Base-by-base conservation (phyloP, 2,797 vertebrate genomes). In the Hyperoplus immaculatus region DNA sequence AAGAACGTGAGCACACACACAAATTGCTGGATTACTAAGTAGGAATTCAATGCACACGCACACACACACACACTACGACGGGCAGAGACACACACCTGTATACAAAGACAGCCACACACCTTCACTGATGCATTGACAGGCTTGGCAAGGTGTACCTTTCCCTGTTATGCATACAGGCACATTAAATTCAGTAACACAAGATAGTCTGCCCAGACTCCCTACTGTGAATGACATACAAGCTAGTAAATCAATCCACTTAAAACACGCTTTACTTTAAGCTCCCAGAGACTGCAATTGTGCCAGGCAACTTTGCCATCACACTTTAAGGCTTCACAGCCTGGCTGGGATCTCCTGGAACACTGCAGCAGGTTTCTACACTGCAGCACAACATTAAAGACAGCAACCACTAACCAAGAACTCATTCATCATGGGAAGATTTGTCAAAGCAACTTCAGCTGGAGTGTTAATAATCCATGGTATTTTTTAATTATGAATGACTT, bases 241-340 rank as follows among this genome's bases (percentile, higher is more conserved):
- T 60, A 38, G 69, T 82, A 79, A 87, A 92, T 85, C 81, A 91
- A 83, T 90, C 82, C 72, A 84, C 81, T 91, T 86, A 83, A 83
- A 92, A 80, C 61, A 58, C 87, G 88, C 86, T 88, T 80, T 80
- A 68, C 83, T 82, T 79, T 75, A 83, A 89, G 79, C 80, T 70
- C 62, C 58, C 15, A 50, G 29, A 73, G 59, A 76, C 55, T 64
- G 13, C 47, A 73, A 29, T 56, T 69, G 75, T 72, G 73, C 71
- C 76, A 88, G 59, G 51, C 62, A 81, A 84, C 77, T 62, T 76
- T 83, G 71, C 80, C 63, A 69, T 61, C 15, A 79, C 62, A 69
- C 73, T 36, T 41, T 64, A 16, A 82, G 56, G 61, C 75, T 58
- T 71, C 46, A 21, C 13, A 78, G 59, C 75, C 50, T 64, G 63